These are phyloP conservation scores for Epizoanthus ramosus DNA, from an alignment of 92 coral and sea anemone genomes.

Conservation along the genomic window DNA sequence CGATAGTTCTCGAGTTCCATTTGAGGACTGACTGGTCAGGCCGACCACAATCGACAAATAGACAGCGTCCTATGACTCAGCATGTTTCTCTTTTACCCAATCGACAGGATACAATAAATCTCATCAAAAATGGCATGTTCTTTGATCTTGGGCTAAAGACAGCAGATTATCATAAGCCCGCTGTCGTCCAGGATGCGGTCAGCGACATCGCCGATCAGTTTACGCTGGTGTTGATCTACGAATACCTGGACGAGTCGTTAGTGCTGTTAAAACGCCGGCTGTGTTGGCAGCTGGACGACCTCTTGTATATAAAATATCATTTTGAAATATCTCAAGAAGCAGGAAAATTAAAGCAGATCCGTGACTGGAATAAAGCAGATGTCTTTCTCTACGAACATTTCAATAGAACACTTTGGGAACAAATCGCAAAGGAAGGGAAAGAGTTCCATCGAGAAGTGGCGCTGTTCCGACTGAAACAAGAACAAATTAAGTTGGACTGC, in stretches of 20 bases:
- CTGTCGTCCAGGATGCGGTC: conserved; percentile 81
- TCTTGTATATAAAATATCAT: conserved; percentile 74
- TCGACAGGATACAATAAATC: conserved; percentile 80
- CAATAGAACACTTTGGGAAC: conserved; percentile 84
- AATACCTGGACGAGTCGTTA: conserved; percentile 90
- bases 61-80: neutral
- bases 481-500: conserved; percentile 74
- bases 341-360: conserved; percentile 47
- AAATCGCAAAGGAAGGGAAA: conserved; percentile 62
- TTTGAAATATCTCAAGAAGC: neutral
- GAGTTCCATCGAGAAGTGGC: conserved; percentile 67
- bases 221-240: conserved; percentile 77
- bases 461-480: conserved; percentile 63
- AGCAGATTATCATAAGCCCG: conserved; percentile 84
- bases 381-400: conserved; percentile 78
- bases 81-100: neutral
- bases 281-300: conserved; percentile 95
- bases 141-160: conserved; percentile 95
- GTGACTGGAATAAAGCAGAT: conserved; percentile 91
- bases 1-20: no score
- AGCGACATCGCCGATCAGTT: conserved; percentile 80
- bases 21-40: no score
- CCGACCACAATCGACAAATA: no score
- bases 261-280: conserved; percentile 85
- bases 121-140: conserved; percentile 95